Conservation (phyloP, 1,140 invertebrate species). For the Aporrectodea caliginosa region DNA sequence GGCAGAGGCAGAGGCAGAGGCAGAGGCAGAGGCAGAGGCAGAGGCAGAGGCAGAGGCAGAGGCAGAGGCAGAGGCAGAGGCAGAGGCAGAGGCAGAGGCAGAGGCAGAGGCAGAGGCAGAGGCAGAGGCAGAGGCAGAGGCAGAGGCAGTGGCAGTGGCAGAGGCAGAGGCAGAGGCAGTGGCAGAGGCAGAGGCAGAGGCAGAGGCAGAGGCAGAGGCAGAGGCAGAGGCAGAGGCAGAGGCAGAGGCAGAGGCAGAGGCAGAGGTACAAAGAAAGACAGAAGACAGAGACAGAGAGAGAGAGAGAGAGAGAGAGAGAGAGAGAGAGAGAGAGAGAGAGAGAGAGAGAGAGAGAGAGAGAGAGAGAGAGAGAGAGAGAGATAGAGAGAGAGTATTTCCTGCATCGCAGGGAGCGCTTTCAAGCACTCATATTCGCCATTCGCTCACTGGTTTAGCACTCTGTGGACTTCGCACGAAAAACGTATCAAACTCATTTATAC, state of each 20-base stretch:
- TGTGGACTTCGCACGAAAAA: no score
- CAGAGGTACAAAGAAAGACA: not conserved
- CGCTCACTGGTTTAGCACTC: no score
- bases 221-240: conserved; percentile 29
- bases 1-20: no score
- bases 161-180: conserved; percentile 29
- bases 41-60: no score
- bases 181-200: not conserved
- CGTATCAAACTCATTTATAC: no score
- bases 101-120: not conserved
- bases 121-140: not conserved
- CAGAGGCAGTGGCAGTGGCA: conserved; percentile 29
- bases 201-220: conserved; percentile 30
- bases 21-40: no score
- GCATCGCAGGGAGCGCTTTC: no score
- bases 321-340: conserved; percentile 12
- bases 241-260: not conserved
- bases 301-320: conserved; percentile 25
- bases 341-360: conserved; percentile 19
- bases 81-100: not conserved
- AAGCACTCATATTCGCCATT: no score
- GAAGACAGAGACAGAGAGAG: conserved; percentile 18
- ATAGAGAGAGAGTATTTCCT: conserved; percentile 17
- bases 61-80: no score
- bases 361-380: conserved; percentile 17